Evolutionary conservation across 2,888 invertebrate genomes (phyloP).

Genomic region (Agrotis segetum): DNA sequence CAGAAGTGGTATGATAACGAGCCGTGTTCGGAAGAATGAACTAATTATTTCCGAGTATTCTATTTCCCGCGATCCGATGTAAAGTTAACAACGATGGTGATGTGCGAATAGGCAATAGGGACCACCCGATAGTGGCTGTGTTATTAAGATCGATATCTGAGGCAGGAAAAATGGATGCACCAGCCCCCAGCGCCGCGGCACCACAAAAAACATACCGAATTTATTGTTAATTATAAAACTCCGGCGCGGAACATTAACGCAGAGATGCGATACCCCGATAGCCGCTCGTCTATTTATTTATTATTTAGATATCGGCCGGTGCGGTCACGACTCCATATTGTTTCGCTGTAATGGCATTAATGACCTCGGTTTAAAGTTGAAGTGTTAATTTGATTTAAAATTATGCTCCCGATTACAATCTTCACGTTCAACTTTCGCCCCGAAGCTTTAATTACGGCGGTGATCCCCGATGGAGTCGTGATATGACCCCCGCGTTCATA

Average conservation of each 20-base stretch:
- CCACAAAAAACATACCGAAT: constrained; percentile 89
- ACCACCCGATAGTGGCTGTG: constrained; percentile 74
- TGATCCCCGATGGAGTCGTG: constrained; percentile 83
- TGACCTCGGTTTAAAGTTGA: constrained; percentile 90
- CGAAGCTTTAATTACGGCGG: constrained; percentile 87
- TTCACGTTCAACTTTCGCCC: constrained; percentile 87
- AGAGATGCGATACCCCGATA: constrained; percentile 87
- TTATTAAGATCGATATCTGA: constrained; percentile 88
- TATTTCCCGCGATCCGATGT: constrained; percentile 52
- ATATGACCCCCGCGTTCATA: constrained; percentile 75
- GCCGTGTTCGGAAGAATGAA: constrained; percentile 72
- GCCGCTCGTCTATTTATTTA: constrained; percentile 89
- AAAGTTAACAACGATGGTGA: constrained; percentile 40
- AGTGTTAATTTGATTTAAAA: constrained; percentile 91
- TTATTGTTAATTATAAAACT: constrained; percentile 91
- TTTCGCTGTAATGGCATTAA: constrained; percentile 89
- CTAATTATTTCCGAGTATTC: constrained; percentile 82
- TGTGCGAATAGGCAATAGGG: constrained; percentile 70
- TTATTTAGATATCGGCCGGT: constrained; percentile 89
- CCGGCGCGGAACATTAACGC: constrained; percentile 87
- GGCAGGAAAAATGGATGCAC: constrained; percentile 85
- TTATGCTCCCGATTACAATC: constrained; percentile 89
- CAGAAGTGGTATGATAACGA: constrained; percentile 64
- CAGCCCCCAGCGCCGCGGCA: constrained; percentile 75
- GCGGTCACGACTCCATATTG: constrained; percentile 90